Evolutionary conservation across 2,888 invertebrate species (phyloP), one percentile per base, ranked within the genome.

Genomic region (Spilarctia lutea): DNA sequence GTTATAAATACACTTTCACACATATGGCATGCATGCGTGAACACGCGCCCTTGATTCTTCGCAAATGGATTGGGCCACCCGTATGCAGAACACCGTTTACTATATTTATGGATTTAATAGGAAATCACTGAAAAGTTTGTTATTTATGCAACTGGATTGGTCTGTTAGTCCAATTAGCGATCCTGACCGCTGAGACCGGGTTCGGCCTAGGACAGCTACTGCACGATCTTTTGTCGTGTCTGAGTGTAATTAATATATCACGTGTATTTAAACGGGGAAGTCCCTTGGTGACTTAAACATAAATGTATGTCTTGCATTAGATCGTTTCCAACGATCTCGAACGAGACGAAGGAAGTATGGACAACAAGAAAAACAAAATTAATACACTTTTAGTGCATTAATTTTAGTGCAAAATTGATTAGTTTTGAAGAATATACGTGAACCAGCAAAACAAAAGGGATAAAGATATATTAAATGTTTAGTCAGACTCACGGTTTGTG

Each of bases 11-110:
- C 74, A 81, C 66, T 72, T 79, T 73, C 80, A 82, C 86, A 83
- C 80, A 79, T 73, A 82, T 80, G 82, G 84, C 89, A 88, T 89
- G 89, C 90, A 83, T 75, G 76, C 66, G 75, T 76, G 74, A 66
- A 72, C 81, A n/a, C 78, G 76, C 76, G 76, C 81, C 77, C 83
- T 66, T 56, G 56, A 56, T 56, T 39, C 16, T 30, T 70, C 39
- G 66, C 35, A 42, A 70, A 70, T 77, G 79, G 78, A 77, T 70
- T 74, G 67, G 67, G 45, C 69, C 73, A 73, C 68, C 72, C 73
- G 39, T 45, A 48, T 30, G 35, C 39, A 24, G 35, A 69, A 48
- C 6, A 18, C 16, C 39, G n/a, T n/a, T 24, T n/a, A 39, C n/a
- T n/a, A 10, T n/a, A 4, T 13, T 67, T 27, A n/a, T 67, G 1